Conservation (phyloP, 2,888 invertebrate species). For the Phasia obesa region DNA sequence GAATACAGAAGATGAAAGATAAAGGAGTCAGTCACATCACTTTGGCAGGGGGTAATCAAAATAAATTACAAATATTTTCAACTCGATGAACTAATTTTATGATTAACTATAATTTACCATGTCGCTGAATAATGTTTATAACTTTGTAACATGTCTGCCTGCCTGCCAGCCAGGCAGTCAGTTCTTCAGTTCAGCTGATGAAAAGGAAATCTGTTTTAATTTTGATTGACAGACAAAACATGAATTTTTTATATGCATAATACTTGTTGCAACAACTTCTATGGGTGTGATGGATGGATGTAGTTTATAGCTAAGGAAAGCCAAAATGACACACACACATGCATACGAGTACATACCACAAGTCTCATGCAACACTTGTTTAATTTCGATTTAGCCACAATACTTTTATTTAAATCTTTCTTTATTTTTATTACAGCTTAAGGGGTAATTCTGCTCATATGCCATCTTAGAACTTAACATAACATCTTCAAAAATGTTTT, state of each 20-base stretch:
- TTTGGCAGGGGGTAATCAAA: conserved; percentile 66
- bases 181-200: conserved; percentile 42
- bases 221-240: conserved; percentile 67
- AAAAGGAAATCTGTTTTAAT: conserved; percentile 69
- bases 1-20: background rate
- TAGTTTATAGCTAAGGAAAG: background rate
- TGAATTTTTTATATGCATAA: conserved; percentile 2
- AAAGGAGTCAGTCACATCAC: conserved; percentile 43
- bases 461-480: conserved; percentile 7
- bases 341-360: no score
- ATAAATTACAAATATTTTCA: conserved; percentile 69
- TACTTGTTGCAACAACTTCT: background rate
- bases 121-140: conserved; percentile 55
- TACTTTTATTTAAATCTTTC: conserved; percentile 33
- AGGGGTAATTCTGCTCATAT: conserved; percentile 26
- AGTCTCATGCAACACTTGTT: conserved; percentile 44
- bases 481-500: background rate
- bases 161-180: background rate
- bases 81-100: conserved; percentile 69
- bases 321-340: conserved; percentile 15
- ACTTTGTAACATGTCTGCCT: conserved; percentile 50
- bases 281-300: background rate
- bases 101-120: conserved; percentile 68
- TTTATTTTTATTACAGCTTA: conserved; percentile 40
- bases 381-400: conserved; percentile 40